Base-by-base conservation (phyloP, 2,888 invertebrate genomes). In the Drosophila austrosaltans region DNA sequence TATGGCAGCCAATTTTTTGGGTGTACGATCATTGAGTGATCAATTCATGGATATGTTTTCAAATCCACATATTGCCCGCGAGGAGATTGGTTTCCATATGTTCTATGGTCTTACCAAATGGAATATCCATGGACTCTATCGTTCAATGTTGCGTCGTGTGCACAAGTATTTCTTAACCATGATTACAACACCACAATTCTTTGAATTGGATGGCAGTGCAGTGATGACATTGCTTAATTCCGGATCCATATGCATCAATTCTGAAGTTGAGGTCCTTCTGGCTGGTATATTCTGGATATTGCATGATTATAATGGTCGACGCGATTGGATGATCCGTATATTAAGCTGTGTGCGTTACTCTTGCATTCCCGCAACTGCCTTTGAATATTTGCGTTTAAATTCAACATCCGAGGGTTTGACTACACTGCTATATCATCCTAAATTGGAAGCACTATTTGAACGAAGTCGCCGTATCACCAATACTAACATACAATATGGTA, bases 41-140 rank as follows among this genome's bases (percentile, higher is more conserved):
- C 75, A 78, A 42, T 78, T 70, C 4, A n/a, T 48, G 16, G 32
- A 6, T 1, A 44, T 66, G 53, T 68, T 78, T 1, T 2, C 10
- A 0, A 60, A 72, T 57, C 63, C 69, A 8, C 6, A 8, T 0
- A 32, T 53, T 7, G 61, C 66, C 0, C 67, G 75, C 8, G 78
- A 78, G 32, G 78, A 78, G 25, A 58, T 72, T 8, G 78, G 78
- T 4, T 78, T 78, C 48, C 64, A 69, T 10, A 62, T 78, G 54
- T 77, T 22, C 25, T 59, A 7, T 8, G 75, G 65, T 0, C 22
- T 68, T 10, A 63, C 61, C 8, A 40, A 57, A 36, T 40, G 74
- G 40, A 70, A 66, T 6, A 2, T 69, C 1, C 10, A 20, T 32
- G 8, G 67, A 16, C 63, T 63, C 0, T 6, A 16, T 8, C 63